A percentile compares a stretch with the other conserved stretches of the same genome.
Conservation (phyloP, 2,113 vertebrate genomes). For the Polyodon spathula region DNA sequence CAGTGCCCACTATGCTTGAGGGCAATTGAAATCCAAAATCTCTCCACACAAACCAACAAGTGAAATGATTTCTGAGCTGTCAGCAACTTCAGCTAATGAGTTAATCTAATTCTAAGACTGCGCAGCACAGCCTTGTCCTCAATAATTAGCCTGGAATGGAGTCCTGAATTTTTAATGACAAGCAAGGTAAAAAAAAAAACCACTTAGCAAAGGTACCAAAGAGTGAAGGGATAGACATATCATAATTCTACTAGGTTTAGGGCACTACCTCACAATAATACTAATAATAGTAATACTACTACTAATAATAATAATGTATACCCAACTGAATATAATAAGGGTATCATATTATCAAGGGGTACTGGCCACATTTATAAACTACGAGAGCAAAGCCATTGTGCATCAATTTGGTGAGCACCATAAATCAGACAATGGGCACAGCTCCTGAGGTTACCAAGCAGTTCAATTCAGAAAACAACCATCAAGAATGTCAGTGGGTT, state of each 20-base stretch:
- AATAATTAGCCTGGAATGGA: conserved; percentile 62
- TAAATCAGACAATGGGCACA: too few species aligned
- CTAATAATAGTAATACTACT: too few species aligned
- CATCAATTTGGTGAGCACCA: too few species aligned
- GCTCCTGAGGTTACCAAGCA: too few species aligned
- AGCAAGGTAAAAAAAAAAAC: conserved; percentile 35
- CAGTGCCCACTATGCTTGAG: background rate
- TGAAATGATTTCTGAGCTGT: conserved; percentile 22
- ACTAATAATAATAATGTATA: too few species aligned
- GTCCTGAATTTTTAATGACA: conserved; percentile 64
- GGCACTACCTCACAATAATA: background rate
- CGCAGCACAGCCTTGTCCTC: conserved; percentile 51
- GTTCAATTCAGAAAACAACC: background rate
- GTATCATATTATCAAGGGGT: too few species aligned
- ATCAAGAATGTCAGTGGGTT: background rate
- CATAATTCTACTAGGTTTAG: background rate
- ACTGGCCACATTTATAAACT: too few species aligned
- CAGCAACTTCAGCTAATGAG: conserved; percentile 46
- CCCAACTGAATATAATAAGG: too few species aligned
- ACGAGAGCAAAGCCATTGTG: too few species aligned
- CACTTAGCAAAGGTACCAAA: conserved; percentile 26
- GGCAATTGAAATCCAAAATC: conserved; percentile 6
- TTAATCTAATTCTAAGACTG: conserved; percentile 55
- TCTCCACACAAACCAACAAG: conserved; percentile 14
- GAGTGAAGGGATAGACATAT: conserved; percentile 14